Evolutionary conservation across 2,888 invertebrate genomes (phyloP).

Genomic region (Pomacea canaliculata): DNA sequence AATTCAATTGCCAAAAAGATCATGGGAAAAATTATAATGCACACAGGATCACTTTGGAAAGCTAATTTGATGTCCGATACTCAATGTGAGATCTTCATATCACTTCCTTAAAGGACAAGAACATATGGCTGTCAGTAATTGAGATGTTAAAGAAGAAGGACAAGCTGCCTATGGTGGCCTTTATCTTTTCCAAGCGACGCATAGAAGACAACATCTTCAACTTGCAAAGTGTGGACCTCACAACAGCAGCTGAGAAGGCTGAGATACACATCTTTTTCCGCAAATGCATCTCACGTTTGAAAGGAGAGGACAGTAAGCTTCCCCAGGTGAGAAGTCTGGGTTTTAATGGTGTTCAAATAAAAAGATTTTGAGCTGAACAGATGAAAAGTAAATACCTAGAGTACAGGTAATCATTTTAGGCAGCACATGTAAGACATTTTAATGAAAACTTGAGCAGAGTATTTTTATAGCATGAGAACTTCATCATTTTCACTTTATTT

Average conservation of each 20-base stretch:
- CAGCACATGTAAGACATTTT: no score
- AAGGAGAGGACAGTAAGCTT: constrained; percentile 86
- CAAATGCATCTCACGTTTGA: constrained; percentile 84
- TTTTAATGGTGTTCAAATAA: no score
- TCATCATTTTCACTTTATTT: no score
- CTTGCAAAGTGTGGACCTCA: constrained; percentile 78
- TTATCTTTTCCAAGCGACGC: constrained; percentile 88
- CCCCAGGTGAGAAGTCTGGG: constrained; percentile 78
- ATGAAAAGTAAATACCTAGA: no score
- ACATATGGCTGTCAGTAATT: constrained; percentile 73
- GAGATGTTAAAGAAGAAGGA: constrained; percentile 85
- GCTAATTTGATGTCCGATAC: no score
- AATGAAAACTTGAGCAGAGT: no score
- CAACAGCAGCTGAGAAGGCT: constrained; percentile 85
- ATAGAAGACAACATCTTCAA: constrained; percentile 81
- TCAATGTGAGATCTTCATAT: neutral
- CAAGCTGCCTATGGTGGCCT: constrained; percentile 92
- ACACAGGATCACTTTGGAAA: no score
- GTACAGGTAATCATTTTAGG: no score
- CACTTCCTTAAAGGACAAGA: constrained; percentile 76
- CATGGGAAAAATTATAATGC: no score
- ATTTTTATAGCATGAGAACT: no score
- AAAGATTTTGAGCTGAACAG: no score
- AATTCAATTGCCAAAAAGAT: no score
- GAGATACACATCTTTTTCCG: constrained; percentile 88